Evolutionary conservation across 1,140 invertebrate genomes (phyloP).

Genomic region (Drosophila serrata): DNA sequence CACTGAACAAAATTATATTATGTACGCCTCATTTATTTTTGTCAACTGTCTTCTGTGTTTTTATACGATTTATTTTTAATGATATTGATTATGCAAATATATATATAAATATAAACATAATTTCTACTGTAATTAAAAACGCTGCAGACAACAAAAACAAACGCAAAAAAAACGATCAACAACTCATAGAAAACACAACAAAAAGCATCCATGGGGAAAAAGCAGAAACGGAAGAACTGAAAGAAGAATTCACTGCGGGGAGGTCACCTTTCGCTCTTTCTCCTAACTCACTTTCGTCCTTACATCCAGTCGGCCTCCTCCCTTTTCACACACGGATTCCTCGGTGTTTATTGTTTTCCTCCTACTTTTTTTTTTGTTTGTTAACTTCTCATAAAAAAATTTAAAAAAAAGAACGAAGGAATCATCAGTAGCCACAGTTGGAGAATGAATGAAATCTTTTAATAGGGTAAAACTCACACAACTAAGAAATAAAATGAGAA

Average conservation of each 20-base stretch:
- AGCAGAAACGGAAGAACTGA: slow-evolving; percentile 39
- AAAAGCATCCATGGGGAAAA: slow-evolving; percentile 45
- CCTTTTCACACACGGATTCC: slow-evolving; percentile 27
- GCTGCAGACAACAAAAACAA: slow-evolving; percentile 60
- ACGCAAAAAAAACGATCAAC: slow-evolving; percentile 33
- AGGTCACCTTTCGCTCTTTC: slow-evolving; percentile 35
- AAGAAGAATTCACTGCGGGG: slow-evolving; percentile 39
- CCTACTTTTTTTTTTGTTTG: slow-evolving; percentile 34
- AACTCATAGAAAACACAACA: slow-evolving; percentile 50
- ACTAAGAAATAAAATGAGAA: slow-evolving; percentile 37
- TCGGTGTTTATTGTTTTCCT: slow-evolving; percentile 34
- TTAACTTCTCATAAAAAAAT: slow-evolving; percentile 18
- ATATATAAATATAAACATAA: slow-evolving; percentile 73
- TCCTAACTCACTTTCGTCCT: slow-evolving; percentile 47
- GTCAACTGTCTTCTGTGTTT: slow-evolving; percentile 40
- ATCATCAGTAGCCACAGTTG: slow-evolving; percentile 30
- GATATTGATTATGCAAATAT: slow-evolving; percentile 78
- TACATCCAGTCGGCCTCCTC: slow-evolving; percentile 18
- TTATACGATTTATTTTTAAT: slow-evolving; percentile 63
- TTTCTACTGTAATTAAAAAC: slow-evolving; percentile 77
- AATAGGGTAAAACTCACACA: slow-evolving; percentile 61
- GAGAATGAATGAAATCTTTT: slow-evolving; percentile 49
- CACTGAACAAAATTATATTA: slow-evolving; percentile 64
- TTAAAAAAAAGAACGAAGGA: slow-evolving; percentile 16
- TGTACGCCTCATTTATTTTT: slow-evolving; percentile 49